These are phyloP conservation scores for Neomicropteryx cornuta DNA, from an alignment of 1,140 invertebrate genomes.

Conservation along the genomic window DNA sequence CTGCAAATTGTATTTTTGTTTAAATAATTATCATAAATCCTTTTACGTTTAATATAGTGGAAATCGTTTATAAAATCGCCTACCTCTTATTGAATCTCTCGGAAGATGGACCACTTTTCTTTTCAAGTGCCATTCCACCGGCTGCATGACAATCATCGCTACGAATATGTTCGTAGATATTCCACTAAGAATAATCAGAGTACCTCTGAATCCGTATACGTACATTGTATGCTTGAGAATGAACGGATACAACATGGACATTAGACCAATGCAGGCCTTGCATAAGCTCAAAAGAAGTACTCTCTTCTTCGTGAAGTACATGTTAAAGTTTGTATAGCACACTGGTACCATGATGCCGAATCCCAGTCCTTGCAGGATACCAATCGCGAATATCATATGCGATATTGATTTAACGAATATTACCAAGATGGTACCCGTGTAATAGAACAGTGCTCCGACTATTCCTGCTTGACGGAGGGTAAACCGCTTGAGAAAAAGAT, in stretches of 20 bases:
- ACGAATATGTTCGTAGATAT: slow-evolving; percentile 49
- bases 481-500: slow-evolving; percentile 37
- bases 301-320: slow-evolving; percentile 44
- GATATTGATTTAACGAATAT: slow-evolving; percentile 37
- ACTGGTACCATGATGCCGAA: slow-evolving; percentile 48
- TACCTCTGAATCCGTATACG: slow-evolving; percentile 47
- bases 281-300: slow-evolving; percentile 47
- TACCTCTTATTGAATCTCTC: too few species aligned
- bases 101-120: too few species aligned
- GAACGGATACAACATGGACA: slow-evolving; percentile 45
- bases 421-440: slow-evolving; percentile 36
- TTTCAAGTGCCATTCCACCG: too few species aligned
- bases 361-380: slow-evolving; percentile 43
- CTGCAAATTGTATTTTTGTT: too few species aligned
- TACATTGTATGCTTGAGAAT: slow-evolving; percentile 37
- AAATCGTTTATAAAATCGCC: too few species aligned
- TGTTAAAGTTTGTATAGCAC: slow-evolving; percentile 43
- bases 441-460: slow-evolving; percentile 36
- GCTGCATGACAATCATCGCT: slow-evolving; percentile 51
- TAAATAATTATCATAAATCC: too few species aligned
- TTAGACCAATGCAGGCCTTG: slow-evolving; percentile 44
- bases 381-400: slow-evolving; percentile 42
- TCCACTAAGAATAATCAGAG: slow-evolving; percentile 43
- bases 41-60: too few species aligned
- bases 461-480: slow-evolving; percentile 39